Percentiles rank a stretch among this genome's conserved stretches.
Conservation (phyloP, 2,113 vertebrate species). For the Antigone vipio region DNA sequence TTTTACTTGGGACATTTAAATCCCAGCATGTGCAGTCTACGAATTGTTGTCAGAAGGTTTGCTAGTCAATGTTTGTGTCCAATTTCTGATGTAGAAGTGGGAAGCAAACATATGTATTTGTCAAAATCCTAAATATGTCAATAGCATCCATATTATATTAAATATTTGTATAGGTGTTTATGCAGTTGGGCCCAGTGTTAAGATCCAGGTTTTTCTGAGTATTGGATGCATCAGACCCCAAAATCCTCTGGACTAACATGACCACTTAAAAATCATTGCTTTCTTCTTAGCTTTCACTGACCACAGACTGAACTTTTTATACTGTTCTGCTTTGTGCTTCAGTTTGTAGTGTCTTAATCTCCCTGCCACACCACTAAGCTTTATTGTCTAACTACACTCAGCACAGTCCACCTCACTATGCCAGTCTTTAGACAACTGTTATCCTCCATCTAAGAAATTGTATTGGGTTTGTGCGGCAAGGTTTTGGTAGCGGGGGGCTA, state of each 20-base stretch:
- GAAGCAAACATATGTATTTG: background rate
- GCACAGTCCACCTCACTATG: background rate
- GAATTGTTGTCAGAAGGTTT: background rate
- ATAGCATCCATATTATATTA: background rate
- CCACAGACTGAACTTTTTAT: background rate
- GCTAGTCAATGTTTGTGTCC: background rate
- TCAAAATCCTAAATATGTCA: background rate
- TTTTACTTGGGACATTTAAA: background rate
- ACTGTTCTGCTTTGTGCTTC: background rate
- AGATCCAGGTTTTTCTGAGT: background rate
- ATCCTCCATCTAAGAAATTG: background rate
- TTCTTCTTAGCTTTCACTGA: background rate
- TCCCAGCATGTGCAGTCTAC: background rate
- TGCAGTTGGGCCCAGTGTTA: background rate
- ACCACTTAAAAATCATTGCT: background rate
- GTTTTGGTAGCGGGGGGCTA: too few relatives aligned
- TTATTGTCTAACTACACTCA: background rate
- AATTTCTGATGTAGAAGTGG: background rate
- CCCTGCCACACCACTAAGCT: background rate
- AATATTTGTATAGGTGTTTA: background rate
- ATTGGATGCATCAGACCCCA: background rate
- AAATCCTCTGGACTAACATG: background rate
- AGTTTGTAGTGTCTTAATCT: background rate
- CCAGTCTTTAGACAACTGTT: background rate
- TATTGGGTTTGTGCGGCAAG: too few relatives aligned